A percentile compares a stretch with the other conserved stretches of the same genome.
Conservation (phyloP, 2,888 invertebrate species). For the Sarcophaga variegata region DNA sequence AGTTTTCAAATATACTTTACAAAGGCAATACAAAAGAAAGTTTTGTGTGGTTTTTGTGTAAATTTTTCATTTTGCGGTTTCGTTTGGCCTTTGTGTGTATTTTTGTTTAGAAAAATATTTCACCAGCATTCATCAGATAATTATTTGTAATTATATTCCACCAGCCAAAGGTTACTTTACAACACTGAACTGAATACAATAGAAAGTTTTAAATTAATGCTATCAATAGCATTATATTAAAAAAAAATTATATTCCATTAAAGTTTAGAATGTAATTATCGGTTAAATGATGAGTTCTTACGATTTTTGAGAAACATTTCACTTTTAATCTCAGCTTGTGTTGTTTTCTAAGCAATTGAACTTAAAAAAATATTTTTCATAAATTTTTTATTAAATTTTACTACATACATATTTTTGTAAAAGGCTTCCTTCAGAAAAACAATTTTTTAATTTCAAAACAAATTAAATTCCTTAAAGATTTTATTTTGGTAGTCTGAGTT, state of each 20-base stretch:
- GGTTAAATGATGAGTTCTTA: no score
- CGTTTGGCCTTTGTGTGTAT: neutral
- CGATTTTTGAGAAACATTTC: no score
- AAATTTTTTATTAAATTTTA: no score
- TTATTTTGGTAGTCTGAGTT: neutral
- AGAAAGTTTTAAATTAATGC: no score
- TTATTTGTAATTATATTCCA: neutral
- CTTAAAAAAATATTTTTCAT: no score
- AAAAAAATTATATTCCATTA: neutral
- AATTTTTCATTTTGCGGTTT: slow-evolving; percentile 40
- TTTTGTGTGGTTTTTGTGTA: slow-evolving; percentile 13
- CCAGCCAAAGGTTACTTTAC: neutral
- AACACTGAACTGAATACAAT: neutral
- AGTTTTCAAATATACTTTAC: neutral
- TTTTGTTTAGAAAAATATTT: neutral
- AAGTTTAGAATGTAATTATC: no score
- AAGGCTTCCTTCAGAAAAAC: no score
- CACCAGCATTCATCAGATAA: neutral
- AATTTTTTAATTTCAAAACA: neutral
- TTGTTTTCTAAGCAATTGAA: no score
- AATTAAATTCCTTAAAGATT: neutral
- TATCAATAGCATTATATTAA: neutral
- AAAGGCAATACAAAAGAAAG: neutral
- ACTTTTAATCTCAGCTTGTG: no score
- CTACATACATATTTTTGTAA: neutral